These are phyloP conservation scores for Nyctibius bracteatus DNA, from an alignment of 2,113 vertebrate species.

Conservation along the genomic window DNA sequence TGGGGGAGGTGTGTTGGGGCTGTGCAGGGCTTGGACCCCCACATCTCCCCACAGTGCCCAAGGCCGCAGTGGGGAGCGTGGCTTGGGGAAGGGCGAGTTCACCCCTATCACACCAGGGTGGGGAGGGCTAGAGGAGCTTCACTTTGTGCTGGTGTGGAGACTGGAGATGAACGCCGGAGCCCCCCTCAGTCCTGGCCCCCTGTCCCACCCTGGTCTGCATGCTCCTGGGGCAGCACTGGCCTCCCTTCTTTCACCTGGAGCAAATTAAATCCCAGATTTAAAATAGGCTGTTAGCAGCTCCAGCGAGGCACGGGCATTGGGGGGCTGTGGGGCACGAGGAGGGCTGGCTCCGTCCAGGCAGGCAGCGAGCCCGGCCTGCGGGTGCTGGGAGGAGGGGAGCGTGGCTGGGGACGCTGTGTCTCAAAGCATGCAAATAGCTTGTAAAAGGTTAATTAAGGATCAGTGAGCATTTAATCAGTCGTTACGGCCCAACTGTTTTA, in stretches of 20 bases:
- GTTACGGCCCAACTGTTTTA: slow-evolving; percentile 33
- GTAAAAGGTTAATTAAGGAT: slow-evolving; percentile 62
- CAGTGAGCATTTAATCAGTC: slow-evolving; percentile 40
- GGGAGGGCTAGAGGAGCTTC: neutral
- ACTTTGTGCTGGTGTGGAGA: accelerated
- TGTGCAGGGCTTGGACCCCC: neutral
- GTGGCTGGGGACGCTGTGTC: neutral
- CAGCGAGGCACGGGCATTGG: accelerated
- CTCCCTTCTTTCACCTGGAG: neutral
- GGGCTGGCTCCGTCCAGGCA: neutral
- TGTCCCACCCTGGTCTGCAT: accelerated
- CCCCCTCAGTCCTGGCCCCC: accelerated
- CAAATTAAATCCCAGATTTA: neutral
- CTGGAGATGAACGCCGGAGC: neutral
- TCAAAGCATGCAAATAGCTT: slow-evolving; percentile 25
- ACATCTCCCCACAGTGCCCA: accelerated
- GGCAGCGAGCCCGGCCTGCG: neutral
- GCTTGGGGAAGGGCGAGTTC: neutral
- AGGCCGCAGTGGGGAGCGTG: neutral
- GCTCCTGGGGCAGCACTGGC: neutral
- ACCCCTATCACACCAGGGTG: accelerated
- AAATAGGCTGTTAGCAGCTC: neutral
- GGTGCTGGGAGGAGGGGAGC: neutral
- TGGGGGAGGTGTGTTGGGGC: neutral
- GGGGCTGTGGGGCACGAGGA: neutral